Evolutionary conservation across 2,113 vertebrate species (phyloP), one percentile per base, ranked within the genome.

Genomic region (Okapia johnstoni): DNA sequence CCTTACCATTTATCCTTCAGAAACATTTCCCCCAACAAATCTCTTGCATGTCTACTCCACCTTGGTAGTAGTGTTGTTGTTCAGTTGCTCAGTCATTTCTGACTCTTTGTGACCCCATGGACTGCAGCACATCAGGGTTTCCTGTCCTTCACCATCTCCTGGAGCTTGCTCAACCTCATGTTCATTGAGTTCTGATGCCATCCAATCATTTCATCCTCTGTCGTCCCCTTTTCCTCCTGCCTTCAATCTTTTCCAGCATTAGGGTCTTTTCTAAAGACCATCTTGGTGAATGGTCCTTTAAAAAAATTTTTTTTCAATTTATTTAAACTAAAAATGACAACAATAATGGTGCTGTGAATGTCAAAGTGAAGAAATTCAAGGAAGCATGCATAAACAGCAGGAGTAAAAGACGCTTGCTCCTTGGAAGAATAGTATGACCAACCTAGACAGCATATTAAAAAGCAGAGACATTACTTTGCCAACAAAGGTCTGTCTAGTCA

Each of bases 311-410:
- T 50, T n/a, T 54, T 81, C 50, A n/a, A 54, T 81, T 36, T 36
- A 54, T 54, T 81, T 81, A 81, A 36, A 36, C 33, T n/a, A 54
- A 81, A 81, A 80, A 80, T 1, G 0, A 33, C 10, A 52, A 30
- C 48, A 33, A 54, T 52, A 54, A n/a, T 6, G 91, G 7, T 76
- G 33, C 28, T 92, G 73, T 90, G 23, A 94, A 86, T 52, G 48
- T 57, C 81, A 46, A 88, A 79, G 43, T 85, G 63, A 85, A 89
- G 96, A 92, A 95, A 90, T 83, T 85, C 92, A 88, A 5, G 77
- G 48, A 46, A 54, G 25, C 50, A 28, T n/a, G 46, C 52, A 7
- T 81, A 87, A 92, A 90, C 11, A 14, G 17, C 73, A 30, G 63
- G 30, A 50, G 73, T 36, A 86, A 81, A 66, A 66, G 63, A 36